A percentile compares a stretch with the other conserved stretches of the same genome.
Conservation (phyloP, 2,113 vertebrate species). For the Vulpes vulpes region DNA sequence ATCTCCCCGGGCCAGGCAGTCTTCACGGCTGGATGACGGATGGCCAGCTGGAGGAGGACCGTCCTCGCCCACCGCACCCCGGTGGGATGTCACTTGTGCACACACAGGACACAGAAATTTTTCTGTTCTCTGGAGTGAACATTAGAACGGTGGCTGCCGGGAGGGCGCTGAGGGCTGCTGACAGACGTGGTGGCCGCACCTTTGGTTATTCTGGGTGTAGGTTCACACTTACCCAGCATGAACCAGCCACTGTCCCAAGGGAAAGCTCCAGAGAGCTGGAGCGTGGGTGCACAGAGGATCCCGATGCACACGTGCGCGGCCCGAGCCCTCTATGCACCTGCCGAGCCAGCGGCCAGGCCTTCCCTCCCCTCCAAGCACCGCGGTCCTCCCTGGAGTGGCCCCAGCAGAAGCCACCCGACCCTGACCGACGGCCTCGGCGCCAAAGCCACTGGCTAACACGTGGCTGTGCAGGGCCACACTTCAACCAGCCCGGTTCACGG, state of each 20-base stretch:
- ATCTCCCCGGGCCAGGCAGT: conserved; percentile 85
- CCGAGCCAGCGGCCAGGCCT: fast-evolving
- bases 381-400: not conserved
- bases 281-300: fast-evolving
- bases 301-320: fast-evolving
- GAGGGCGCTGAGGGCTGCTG: not conserved
- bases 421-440: fast-evolving
- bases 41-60: conserved; percentile 74
- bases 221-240: too few species aligned
- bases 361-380: fast-evolving
- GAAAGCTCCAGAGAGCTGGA: fast-evolving
- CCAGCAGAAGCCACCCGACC: not conserved
- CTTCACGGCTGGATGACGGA: conserved; percentile 85
- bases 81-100: conserved; percentile 61
- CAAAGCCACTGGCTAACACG: too few species aligned
- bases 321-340: not conserved
- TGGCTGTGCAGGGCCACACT: fast-evolving
- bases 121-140: conserved; percentile 15
- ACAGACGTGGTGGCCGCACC: fast-evolving
- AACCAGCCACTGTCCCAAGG: fast-evolving
- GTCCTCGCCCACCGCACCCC: conserved; percentile 76
- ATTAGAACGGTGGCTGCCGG: not conserved
- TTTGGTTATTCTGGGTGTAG: too few species aligned
- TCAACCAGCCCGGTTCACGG: fast-evolving
- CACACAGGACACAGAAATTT: conserved; percentile 48